Conservation (phyloP, 2,888 invertebrate species). For the Melinaea menophilus region DNA sequence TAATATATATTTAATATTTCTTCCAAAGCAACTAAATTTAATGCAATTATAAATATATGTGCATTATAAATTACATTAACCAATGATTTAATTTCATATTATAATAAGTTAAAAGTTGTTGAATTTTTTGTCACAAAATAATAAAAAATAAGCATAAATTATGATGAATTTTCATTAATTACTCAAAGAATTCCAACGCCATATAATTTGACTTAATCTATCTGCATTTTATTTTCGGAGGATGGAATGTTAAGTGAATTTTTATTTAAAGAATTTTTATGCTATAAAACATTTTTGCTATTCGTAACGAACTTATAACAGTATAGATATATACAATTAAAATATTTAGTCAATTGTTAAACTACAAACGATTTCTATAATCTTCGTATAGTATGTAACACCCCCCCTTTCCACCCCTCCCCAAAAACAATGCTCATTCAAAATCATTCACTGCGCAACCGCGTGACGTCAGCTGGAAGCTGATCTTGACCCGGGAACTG, state of each 20-base stretch:
- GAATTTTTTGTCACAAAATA: too few species aligned
- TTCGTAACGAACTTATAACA: background rate
- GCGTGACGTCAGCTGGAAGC: conserved; percentile 37
- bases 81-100: too few species aligned
- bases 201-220: background rate
- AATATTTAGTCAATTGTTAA: too few species aligned
- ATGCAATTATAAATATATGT: too few species aligned
- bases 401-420: background rate
- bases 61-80: too few species aligned
- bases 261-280: background rate
- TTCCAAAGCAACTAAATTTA: too few species aligned
- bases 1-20: too few species aligned
- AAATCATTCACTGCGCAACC: conserved; percentile 42
- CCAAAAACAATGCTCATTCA: conserved; percentile 28
- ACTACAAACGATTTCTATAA: too few species aligned
- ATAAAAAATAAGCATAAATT: too few species aligned
- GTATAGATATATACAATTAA: too few species aligned
- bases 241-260: conserved; percentile 5
- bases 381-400: too few species aligned
- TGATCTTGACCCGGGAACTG: conserved; percentile 64
- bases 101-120: too few species aligned
- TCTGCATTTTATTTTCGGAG: background rate
- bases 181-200: background rate
- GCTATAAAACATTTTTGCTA: background rate
- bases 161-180: background rate